Base-by-base conservation (phyloP, 2,888 invertebrate genomes). In the Nymphalis c-album region DNA sequence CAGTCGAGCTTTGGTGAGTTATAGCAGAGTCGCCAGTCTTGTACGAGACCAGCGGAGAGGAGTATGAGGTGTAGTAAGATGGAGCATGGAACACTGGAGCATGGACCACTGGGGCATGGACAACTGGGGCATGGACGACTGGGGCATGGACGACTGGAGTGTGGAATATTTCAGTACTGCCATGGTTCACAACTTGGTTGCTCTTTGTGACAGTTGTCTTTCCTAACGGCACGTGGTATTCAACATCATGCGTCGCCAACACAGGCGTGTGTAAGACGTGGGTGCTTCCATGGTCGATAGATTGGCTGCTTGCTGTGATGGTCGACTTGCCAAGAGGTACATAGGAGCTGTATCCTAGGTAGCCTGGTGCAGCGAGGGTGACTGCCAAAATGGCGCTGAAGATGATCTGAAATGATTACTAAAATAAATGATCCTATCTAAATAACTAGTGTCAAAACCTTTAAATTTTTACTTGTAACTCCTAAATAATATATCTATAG, bases 181-280 rank as follows among this genome's bases (percentile, higher is more conserved):
- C 85, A 64, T 87, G 86, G 53, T 55, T 55, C 53, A 93, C 81
- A 72, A 89, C 71, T 76, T 86, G 80, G 80, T 90, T 84, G 83
- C 88, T 82, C 80, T 89, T 87, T 7, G 85, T 83, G 5, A 84
- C 71, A 0, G 84, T 84, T 0, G 80, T 70, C 47, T 83, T 79
- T 6, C 71, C 69, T 20, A 75, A 71, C 10, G 88, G 87, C 1
- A 78, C 75, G 20, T 78, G 78, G 70, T 78, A 74, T 53, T 68
- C 71, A 2, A 83, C 79, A 60, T 81, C 75, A 48, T 86, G 78
- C 69, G 75, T 57, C 67, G 20, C 75, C 7, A 84, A 78, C 1
- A 78, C 66, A 4, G 83, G 77, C 10, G 77, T 61, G 20, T 77
- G 76, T 20, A 77, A 64, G 75, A 79, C 73, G 78, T 69, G 63